These are phyloP conservation scores for Myiopsitta monachus DNA, from an alignment of 2,113 vertebrate genomes.

Conservation along the genomic window DNA sequence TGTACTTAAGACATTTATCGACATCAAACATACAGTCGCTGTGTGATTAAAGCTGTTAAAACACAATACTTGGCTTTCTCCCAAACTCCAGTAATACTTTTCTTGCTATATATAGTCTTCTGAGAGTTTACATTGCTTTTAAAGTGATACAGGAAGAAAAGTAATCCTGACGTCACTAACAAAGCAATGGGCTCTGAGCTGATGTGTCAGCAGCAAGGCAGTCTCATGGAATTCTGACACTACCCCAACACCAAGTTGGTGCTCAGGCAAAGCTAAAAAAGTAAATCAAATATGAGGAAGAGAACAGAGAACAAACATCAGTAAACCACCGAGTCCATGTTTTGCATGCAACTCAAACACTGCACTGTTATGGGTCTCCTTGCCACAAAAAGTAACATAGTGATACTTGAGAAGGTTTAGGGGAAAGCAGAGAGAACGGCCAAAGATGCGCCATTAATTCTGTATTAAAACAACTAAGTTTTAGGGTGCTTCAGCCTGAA, in stretches of 20 bases:
- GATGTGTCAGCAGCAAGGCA: not conserved
- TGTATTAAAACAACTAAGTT: not conserved
- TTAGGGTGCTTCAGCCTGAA: not conserved
- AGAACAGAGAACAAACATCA: not conserved
- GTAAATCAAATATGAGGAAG: not conserved
- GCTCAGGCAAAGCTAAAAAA: not conserved
- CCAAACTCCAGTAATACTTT: constrained; percentile 54
- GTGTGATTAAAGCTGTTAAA: constrained; percentile 54
- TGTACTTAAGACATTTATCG: constrained; percentile 54
- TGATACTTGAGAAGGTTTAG: not conserved
- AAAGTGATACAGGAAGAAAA: constrained; percentile 46
- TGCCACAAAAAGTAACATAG: not conserved
- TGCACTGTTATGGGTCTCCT: not conserved
- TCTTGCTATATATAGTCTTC: constrained; percentile 54
- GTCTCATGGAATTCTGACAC: not conserved
- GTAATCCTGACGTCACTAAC: constrained; percentile 1
- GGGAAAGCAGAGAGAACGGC: not conserved
- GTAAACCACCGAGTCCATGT: not conserved
- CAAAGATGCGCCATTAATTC: not conserved
- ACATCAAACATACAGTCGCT: constrained; percentile 42
- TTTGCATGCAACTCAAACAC: not conserved
- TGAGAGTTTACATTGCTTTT: constrained; percentile 35
- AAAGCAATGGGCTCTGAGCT: constrained; percentile 9
- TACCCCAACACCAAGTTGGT: not conserved
- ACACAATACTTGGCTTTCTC: constrained; percentile 60